Base-by-base conservation (phyloP, 1,140 invertebrate species). In the Leptoteleia sp. region DNA sequence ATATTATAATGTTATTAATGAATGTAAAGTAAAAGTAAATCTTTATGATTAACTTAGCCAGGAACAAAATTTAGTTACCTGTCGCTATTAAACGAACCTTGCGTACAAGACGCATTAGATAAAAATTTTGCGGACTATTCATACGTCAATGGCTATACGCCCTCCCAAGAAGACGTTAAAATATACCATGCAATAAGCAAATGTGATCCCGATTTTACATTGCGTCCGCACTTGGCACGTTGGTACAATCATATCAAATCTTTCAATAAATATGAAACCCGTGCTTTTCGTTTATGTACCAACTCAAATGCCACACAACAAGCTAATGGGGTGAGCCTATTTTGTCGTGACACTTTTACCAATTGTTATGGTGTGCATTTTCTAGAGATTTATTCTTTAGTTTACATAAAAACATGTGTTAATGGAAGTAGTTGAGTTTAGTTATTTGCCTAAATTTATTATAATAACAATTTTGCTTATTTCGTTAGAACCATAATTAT, bases 121-220 rank as follows among this genome's bases (percentile, higher is more conserved):
- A 82, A 83, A 80, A 89, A 90, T 81, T 83, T 91, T 29, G 83
- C 73, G 1, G 84, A 90, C 72, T 87, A 89, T 70, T 83, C 91
- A 9, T 91, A 91, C 47, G 43, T 91, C 3, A 85, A 90, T 48
- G 90, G 90, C 40, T 90, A 87, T 38, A 82, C 65, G n/a, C 83
- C 86, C 16, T 90, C 90, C 0, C 85, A 87, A 52, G 77, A 85
- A 7, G 91, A 91, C 37, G 37, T 79, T 68, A 80, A 82, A 73
- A 83, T 90, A 45, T 79, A 84, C 12, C 57, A 83, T 33, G 76
- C 81, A 6, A 61, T 90, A 2, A 77, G 42, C 8, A 33, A 15
- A 35, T 55, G 80, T 9, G 37, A 64, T 7, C 65, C 79, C 17
- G 64, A 87, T 70, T 77, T 85, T 50, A 15, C 27, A 1, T 76